Evolutionary conservation across 2,797 vertebrate species (phyloP).

Genomic region (Rhinichthys osculus): DNA sequence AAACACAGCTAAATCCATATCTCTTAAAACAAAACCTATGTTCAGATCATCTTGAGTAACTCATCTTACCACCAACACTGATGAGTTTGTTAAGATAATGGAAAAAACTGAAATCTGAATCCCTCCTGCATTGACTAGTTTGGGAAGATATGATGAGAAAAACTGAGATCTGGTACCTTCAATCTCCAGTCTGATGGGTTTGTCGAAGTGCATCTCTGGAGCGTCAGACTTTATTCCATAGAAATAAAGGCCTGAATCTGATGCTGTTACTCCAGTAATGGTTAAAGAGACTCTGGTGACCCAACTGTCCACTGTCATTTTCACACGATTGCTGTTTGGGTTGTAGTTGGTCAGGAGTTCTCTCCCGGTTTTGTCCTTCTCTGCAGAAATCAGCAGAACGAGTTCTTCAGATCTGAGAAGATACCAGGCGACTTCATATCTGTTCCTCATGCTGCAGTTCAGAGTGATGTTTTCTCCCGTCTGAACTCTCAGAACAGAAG

Average conservation of each 20-base stretch:
- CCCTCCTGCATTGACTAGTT: too few species aligned
- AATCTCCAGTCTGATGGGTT: neutral
- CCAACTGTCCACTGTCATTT: neutral
- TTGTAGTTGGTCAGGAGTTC: slow-evolving; percentile 14
- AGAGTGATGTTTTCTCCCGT: neutral
- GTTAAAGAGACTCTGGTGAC: neutral
- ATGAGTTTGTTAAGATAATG: too few species aligned
- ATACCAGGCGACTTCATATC: slow-evolving; percentile 43
- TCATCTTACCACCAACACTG: too few species aligned
- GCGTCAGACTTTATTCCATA: slow-evolving; percentile 15
- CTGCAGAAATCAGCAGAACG: slow-evolving; percentile 5
- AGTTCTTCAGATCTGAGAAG: neutral
- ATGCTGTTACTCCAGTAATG: neutral
- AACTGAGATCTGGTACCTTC: neutral
- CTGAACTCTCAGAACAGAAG: neutral
- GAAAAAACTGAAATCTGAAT: neutral
- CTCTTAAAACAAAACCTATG: too few species aligned
- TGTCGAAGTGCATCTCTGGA: slow-evolving; percentile 9
- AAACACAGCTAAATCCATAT: too few species aligned
- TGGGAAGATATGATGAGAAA: too few species aligned
- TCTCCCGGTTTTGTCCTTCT: neutral
- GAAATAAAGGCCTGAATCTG: slow-evolving; percentile 36
- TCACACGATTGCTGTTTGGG: neutral
- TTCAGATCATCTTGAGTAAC: too few species aligned
- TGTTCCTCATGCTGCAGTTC: neutral